A percentile compares a stretch with the other conserved stretches of the same genome.
Evolutionary conservation across 92 coral and sea anemone genomes (phyloP).

Genomic region (Galaxea fascicularis): DNA sequence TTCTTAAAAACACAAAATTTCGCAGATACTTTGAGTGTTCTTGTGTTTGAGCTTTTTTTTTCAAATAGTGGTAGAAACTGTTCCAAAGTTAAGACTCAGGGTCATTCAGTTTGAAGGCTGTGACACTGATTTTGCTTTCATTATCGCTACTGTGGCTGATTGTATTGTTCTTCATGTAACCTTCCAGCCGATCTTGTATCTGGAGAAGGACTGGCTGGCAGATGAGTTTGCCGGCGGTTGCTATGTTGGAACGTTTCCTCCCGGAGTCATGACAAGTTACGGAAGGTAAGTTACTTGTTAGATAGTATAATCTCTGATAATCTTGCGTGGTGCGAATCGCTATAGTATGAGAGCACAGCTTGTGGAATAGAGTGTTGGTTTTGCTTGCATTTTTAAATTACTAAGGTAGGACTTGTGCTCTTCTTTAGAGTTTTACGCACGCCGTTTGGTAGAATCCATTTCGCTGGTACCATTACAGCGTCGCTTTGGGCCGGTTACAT

Average conservation of each 20-base stretch:
- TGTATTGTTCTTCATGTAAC: neutral
- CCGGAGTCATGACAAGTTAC: constrained; percentile 76
- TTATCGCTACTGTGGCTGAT: neutral
- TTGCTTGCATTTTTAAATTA: neutral
- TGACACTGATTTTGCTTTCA: no score
- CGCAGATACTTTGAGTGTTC: no score
- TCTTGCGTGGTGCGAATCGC: no score
- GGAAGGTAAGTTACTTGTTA: constrained; percentile 66
- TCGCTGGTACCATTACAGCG: constrained; percentile 85
- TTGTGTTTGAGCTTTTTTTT: no score
- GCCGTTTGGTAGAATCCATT: constrained; percentile 78
- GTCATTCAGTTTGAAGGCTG: no score
- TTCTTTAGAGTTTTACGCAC: constrained; percentile 52
- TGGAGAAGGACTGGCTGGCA: constrained; percentile 89
- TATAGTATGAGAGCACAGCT: no score
- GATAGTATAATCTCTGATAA: no score
- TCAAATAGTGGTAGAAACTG: no score
- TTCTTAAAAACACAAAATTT: no score
- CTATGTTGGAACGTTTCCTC: constrained; percentile 80
- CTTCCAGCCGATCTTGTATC: constrained; percentile 66
- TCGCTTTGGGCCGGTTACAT: constrained; percentile 83
- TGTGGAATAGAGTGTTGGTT: neutral
- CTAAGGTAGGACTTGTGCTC: neutral
- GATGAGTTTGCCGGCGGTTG: constrained; percentile 91
- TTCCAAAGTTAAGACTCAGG: no score